Percentiles rank a stretch among this genome's conserved stretches.
Evolutionary conservation across 1,140 invertebrate genomes (phyloP).

Genomic region (Dinoponera quadriceps): DNA sequence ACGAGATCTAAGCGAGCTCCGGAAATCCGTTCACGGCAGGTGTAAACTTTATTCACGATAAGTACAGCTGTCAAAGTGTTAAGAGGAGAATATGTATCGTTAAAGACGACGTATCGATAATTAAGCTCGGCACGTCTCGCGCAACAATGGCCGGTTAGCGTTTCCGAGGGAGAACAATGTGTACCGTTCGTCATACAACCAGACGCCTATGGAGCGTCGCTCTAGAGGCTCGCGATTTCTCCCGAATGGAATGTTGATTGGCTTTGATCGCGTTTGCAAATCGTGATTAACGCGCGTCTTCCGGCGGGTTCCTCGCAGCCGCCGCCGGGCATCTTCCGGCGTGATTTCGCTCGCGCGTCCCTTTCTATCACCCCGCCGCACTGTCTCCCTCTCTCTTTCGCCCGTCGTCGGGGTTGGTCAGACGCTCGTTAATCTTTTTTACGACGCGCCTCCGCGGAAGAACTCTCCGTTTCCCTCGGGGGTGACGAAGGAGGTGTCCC

Average conservation of each 20-base stretch:
- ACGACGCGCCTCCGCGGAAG: constrained; percentile 79
- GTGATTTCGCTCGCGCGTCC: constrained; percentile 64
- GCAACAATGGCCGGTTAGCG: no score
- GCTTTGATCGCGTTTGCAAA: constrained; percentile 56
- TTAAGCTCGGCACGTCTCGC: not conserved
- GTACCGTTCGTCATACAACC: not conserved
- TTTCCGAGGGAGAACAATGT: not conserved
- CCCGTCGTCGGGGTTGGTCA: constrained; percentile 73
- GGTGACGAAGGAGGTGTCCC: constrained; percentile 84
- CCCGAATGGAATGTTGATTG: constrained; percentile 53
- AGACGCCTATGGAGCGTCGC: no score
- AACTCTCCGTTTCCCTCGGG: constrained; percentile 72
- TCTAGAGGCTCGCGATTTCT: not conserved
- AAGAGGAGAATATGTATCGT: not conserved
- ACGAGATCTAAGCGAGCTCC: no score
- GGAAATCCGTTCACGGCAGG: no score
- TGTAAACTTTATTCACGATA: no score
- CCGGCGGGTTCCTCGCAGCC: constrained; percentile 36
- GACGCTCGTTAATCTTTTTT: constrained; percentile 85
- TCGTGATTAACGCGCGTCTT: constrained; percentile 57
- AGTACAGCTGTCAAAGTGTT: no score
- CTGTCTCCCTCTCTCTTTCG: constrained; percentile 9
- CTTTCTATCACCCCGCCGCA: constrained; percentile 27
- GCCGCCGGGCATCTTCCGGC: constrained; percentile 50
- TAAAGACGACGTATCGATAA: not conserved